Base-by-base conservation (phyloP, 1,140 invertebrate species). In the Heliconius hermathena region DNA sequence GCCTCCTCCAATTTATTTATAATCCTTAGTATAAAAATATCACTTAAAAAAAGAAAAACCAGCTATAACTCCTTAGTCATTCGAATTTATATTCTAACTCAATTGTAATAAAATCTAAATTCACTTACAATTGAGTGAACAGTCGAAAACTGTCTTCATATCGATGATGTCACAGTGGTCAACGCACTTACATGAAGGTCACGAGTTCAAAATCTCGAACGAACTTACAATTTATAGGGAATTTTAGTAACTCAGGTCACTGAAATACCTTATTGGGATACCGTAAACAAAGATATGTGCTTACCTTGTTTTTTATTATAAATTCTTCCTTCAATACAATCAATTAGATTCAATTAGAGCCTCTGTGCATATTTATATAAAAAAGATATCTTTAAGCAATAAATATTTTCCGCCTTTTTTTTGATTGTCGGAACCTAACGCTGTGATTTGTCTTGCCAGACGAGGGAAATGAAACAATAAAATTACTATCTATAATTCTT, bases 151-250 rank as follows among this genome's bases (percentile, higher is more conserved):
- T 66, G 60, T 66, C 13, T 66, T 26, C 60, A 29, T 60, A 60
- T 66, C 22, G 26, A 66, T 66, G 60, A 66, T 66, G 60, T 66
- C 60, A 66, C 60, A 66, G n/a, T 22, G 60, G 60, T 66, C 60
- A 66, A 66, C n/a, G 60, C 26, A 29, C 60, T 66, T 66, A 3
- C 9, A 4, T 8, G 22, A 66, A 66, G 60, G 60, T 66, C 60
- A 29, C 22, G 26, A 9, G 60, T 66, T 66, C 60, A 66, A 66
- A 60, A 66, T 66, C 60, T 29, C 26, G 60, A 16, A 26, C 22
- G 26, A 29, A 29, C 22, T 66, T 52, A 52, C 18, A 20, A 52
- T 52, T 20, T 52, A 52, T 52, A 20, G 18, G 49, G 18, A 20
- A 20, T 52, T 52, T 52, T 20, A 46, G 41, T 46, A 20, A 52